Conservation (phyloP, 1,140 invertebrate species). For the Psilanteris sp. region DNA sequence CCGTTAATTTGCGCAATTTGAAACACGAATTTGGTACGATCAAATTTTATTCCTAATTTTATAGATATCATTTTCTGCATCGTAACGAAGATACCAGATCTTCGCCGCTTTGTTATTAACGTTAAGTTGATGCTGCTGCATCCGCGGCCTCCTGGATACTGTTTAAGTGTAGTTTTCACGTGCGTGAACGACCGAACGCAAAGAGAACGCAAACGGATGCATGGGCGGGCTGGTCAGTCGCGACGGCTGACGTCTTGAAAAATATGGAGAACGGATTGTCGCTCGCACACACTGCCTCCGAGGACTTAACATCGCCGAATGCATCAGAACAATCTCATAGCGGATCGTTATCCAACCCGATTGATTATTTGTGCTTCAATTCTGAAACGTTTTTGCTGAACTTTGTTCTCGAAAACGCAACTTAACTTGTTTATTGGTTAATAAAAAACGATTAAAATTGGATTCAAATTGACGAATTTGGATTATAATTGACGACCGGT, state of each 20-base stretch:
- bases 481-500: neutral
- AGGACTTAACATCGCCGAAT: slow-evolving; percentile 16
- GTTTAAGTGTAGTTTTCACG: slow-evolving; percentile 37
- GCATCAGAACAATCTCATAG: slow-evolving; percentile 7
- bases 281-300: slow-evolving; percentile 41
- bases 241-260: slow-evolving; percentile 71
- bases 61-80: too few species aligned
- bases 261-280: slow-evolving; percentile 73
- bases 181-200: slow-evolving; percentile 45
- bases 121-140: slow-evolving; percentile 23
- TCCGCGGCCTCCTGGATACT: slow-evolving; percentile 11
- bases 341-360: slow-evolving; percentile 30
- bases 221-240: slow-evolving; percentile 69
- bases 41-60: too few species aligned
- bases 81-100: too few species aligned
- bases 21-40: too few species aligned
- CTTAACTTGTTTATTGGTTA: too few species aligned
- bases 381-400: too few species aligned
- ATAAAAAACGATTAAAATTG: too few species aligned
- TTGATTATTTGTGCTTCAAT: too few species aligned
- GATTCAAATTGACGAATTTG: neutral
- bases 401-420: too few species aligned
- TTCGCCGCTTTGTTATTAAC: slow-evolving; percentile 1
- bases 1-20: too few species aligned
- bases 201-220: slow-evolving; percentile 70